phyloP scores from a whole-genome alignment of 1,140 invertebrate genomes.

The Parasteatoda tepidariorum region DNA sequence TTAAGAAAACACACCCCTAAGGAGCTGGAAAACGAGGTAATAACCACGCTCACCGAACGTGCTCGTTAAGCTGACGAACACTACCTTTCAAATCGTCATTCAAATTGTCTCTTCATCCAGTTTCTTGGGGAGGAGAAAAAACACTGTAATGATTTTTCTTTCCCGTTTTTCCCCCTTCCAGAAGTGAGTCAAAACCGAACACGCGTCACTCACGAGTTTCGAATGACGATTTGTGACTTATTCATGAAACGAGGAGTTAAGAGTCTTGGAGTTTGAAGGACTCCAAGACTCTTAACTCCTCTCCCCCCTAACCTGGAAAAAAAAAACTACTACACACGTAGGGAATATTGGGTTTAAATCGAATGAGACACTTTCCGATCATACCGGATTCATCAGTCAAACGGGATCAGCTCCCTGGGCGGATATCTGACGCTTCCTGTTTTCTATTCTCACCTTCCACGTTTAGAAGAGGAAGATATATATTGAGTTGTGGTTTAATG shows the following conservation, averaged over 20 bases:
- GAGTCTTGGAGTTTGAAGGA: not conserved
- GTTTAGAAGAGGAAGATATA: too few relatives aligned
- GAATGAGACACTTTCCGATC: not conserved
- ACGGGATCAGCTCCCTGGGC: not conserved
- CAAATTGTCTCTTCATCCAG: not conserved
- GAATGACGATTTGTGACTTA: constrained; percentile 41
- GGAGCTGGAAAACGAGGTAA: too few relatives aligned
- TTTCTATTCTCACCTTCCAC: too few relatives aligned
- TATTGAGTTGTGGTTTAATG: too few relatives aligned
- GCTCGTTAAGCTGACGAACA: constrained; percentile 9
- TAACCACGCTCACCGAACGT: too few relatives aligned
- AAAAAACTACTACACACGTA: constrained; percentile 9
- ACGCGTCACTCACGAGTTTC: constrained; percentile 1
- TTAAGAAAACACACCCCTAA: too few relatives aligned
- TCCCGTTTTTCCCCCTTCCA: not conserved
- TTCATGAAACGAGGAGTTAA: constrained; percentile 16
- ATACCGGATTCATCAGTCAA: constrained; percentile 4
- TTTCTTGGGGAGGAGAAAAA: too few relatives aligned
- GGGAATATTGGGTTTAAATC: constrained; percentile 21
- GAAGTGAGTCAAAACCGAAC: not conserved
- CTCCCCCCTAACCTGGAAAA: too few relatives aligned
- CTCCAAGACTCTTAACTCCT: too few relatives aligned
- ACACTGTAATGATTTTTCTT: too few relatives aligned
- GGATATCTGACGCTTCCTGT: not conserved
- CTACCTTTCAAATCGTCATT: not conserved